These are phyloP conservation scores for Pogonocichla stellata DNA, from an alignment of 2,113 vertebrate genomes.

Conservation along the genomic window DNA sequence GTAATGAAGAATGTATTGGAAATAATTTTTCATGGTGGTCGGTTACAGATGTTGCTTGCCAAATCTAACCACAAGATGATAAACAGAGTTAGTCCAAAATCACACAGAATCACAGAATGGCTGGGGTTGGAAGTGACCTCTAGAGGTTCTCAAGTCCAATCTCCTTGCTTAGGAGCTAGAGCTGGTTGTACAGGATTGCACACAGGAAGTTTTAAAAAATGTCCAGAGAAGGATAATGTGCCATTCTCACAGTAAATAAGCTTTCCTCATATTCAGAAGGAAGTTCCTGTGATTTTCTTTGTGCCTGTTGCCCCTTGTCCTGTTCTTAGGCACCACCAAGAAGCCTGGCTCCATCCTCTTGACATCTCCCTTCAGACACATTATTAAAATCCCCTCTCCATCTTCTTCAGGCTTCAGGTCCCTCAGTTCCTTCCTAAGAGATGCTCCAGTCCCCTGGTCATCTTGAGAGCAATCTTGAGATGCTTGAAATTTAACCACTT, in stretches of 20 bases:
- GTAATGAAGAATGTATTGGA: background rate
- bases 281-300: background rate
- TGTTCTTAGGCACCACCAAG: background rate
- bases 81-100: background rate
- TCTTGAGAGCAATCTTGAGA: background rate
- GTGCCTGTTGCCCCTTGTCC: background rate
- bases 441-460: background rate
- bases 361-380: background rate
- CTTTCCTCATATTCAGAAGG: background rate
- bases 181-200: background rate
- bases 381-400: background rate
- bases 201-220: background rate
- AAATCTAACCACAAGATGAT: background rate
- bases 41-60: background rate
- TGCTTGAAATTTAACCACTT: background rate
- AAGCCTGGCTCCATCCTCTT: background rate
- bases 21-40: background rate
- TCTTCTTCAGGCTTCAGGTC: background rate
- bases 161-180: background rate
- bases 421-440: background rate
- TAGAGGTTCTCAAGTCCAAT: background rate
- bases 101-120: background rate
- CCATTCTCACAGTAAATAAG: background rate
- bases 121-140: background rate
- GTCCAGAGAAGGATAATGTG: background rate